These are phyloP conservation scores for Danio jaintianensis DNA, from an alignment of 2,797 vertebrate species.

Conservation along the genomic window DNA sequence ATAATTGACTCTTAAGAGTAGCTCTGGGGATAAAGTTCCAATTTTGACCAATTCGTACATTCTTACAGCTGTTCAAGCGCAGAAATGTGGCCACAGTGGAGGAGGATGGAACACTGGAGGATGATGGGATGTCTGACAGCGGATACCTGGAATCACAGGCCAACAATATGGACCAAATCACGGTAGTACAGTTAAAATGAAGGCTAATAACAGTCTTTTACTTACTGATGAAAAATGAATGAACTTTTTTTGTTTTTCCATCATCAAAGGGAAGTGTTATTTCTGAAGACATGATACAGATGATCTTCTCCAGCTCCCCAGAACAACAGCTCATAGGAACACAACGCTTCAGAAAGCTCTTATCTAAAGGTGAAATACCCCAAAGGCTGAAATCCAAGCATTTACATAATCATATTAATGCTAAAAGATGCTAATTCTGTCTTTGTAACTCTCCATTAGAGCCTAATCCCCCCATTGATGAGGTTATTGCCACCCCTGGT, in stretches of 20 bases:
- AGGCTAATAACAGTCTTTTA: background rate
- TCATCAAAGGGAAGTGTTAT: constrained; percentile 86
- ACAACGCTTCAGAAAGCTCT: constrained; percentile 95
- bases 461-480: constrained; percentile 96
- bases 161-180: constrained; percentile 95
- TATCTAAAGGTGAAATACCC: constrained; percentile 90
- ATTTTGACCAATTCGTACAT: background rate
- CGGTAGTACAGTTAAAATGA: constrained; percentile 74
- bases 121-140: constrained; percentile 96
- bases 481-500: constrained; percentile 93
- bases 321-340: constrained; percentile 97
- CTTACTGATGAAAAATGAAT: background rate
- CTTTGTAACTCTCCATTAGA: constrained; percentile 73
- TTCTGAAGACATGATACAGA: constrained; percentile 96
- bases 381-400: background rate
- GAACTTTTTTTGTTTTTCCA: background rate
- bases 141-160: constrained; percentile 94
- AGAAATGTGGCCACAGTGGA: constrained; percentile 96
- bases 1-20: no score
- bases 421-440: constrained; percentile 6
- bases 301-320: constrained; percentile 95
- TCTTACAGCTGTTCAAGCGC: constrained; percentile 90
- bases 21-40: no score
- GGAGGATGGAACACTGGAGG: constrained; percentile 85
- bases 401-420: background rate